Evolutionary conservation across 1,140 invertebrate genomes (phyloP).

Genomic region (Reticulitermes speratus): DNA sequence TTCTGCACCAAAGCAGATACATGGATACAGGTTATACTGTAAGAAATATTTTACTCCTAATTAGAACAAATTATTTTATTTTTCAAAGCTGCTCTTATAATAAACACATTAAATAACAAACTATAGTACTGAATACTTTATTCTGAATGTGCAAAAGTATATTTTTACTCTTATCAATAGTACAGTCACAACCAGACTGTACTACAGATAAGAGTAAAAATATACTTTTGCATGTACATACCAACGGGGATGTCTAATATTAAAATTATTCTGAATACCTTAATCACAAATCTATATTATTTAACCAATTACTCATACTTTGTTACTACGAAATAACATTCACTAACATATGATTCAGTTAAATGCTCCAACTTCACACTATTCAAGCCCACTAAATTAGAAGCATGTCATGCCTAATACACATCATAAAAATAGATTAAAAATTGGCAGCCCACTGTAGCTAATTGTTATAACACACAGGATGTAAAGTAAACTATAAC

Average conservation of each 20-base stretch:
- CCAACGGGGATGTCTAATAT: background rate
- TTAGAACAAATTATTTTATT: background rate
- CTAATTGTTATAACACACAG: background rate
- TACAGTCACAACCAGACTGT: no score
- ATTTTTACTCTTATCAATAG: no score
- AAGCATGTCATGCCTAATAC: background rate
- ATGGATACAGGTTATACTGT: no score
- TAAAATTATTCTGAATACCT: background rate
- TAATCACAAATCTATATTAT: background rate
- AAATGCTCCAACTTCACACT: background rate
- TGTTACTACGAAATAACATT: background rate
- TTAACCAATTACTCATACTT: background rate
- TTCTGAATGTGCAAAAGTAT: no score
- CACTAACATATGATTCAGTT: background rate
- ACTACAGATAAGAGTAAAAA: no score
- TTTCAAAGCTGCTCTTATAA: background rate
- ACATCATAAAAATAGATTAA: background rate
- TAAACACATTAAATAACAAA: background rate
- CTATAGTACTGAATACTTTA: background rate
- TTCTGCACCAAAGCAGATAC: no score
- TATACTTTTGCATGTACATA: no score
- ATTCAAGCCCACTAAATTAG: background rate
- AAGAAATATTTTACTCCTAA: no score
- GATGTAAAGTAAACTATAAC: background rate
- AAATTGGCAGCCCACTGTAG: conserved; percentile 5